Evolutionary conservation across 2,113 vertebrate species (phyloP), one percentile per base, ranked within the genome.

Genomic region (Corynorhinus townsendii): DNA sequence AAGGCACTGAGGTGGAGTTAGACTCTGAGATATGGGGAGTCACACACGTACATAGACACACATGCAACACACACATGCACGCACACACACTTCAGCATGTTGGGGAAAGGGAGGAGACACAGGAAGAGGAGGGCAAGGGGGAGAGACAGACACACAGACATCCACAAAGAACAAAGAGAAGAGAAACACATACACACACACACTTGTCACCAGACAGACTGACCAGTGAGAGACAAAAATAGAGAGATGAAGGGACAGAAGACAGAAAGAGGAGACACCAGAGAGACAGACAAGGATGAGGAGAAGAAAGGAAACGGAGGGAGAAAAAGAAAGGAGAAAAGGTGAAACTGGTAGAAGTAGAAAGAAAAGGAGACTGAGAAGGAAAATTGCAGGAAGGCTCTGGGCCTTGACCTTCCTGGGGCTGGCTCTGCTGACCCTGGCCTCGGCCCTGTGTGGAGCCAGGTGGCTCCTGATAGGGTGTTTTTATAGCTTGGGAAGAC

Each of bases 1-100:
- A 92, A 84, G 76, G 45, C n/a, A 64, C 0, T 3, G 30, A 90
- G 85, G 85, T 94, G 96, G 97, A 97, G 92, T 97, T 92, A 90
- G 94, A 96, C 79, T 62, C 52, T 5, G 14, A 91, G 40, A 84
- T 35, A 47, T 9, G n/a, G 47, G 47, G 86, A 95, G 76, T 45
- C 64, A 38, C 30, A 72, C 40, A 56, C 11, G 16, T 17, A 49
- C 75, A n/a, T 11, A 77, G 30, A 77, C 17, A 77, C 9, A 9
- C 68, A 69, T 35, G n/a, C n/a, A 69, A 9, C 30, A 56, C 20
- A 40, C 5, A 6, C 2, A 40, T 40, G 38, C 38, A 3, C 16
- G 3, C 30, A 45, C 38, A 26, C 40, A 38, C 12, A 22, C 47
- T 62, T 83, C 49, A 73, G 47, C 14, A 84, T 86, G 87, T 52